A percentile compares a stretch with the other conserved stretches of the same genome.
Conservation (phyloP, 2,888 invertebrate genomes). For the Caenorhabditis japonica region DNA sequence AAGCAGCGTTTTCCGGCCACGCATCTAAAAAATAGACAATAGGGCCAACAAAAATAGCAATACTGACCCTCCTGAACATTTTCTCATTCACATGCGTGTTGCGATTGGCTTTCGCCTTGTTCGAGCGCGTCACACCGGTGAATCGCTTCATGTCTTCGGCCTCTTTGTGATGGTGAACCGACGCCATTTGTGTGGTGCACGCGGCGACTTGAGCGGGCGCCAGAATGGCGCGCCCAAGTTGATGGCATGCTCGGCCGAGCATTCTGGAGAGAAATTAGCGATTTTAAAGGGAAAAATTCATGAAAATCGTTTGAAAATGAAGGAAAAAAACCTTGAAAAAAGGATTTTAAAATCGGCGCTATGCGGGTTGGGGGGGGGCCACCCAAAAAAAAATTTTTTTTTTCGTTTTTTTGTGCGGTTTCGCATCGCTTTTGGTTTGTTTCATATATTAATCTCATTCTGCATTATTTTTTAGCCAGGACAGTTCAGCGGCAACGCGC, state of each 20-base stretch:
- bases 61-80: constrained; percentile 68
- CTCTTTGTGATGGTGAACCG: constrained; percentile 75
- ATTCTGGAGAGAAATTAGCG: constrained; percentile 14
- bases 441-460: no score
- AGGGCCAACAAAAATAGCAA: no score
- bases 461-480: no score
- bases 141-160: constrained; percentile 65
- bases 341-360: no score
- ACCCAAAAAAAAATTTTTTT: no score
- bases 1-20: constrained; percentile 71
- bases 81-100: constrained; percentile 75
- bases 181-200: constrained; percentile 46
- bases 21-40: constrained; percentile 62
- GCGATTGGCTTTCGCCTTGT: constrained; percentile 71
- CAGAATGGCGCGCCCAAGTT: constrained; percentile 18
- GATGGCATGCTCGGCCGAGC: constrained; percentile 53
- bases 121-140: constrained; percentile 68
- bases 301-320: background rate
- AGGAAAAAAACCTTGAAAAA: background rate
- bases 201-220: constrained; percentile 25
- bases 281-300: background rate
- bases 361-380: no score
- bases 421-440: no score
- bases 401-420: no score
- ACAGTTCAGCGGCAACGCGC: no score